Conservation (phyloP, 1,140 invertebrate species). For the Hetaerina americana region DNA sequence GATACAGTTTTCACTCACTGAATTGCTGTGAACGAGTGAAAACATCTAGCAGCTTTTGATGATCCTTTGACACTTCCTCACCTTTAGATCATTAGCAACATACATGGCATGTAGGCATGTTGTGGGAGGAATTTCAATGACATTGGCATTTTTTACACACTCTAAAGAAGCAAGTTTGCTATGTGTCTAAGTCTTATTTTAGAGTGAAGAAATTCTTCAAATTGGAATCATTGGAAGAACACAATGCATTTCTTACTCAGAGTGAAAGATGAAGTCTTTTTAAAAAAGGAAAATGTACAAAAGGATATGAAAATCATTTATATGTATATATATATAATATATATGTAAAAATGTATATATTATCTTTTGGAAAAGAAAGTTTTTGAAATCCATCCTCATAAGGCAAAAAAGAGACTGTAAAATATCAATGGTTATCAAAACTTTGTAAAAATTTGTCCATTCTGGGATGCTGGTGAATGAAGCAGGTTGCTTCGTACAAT, state of each 20-base stretch:
- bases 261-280: background rate
- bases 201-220: background rate
- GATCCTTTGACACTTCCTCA: background rate
- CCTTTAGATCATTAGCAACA: background rate
- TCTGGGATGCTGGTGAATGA: background rate
- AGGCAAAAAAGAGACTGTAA: background rate
- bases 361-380: background rate
- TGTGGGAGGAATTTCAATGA: no score
- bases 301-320: slow-evolving; percentile 1
- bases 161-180: background rate
- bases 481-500: background rate
- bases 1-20: background rate
- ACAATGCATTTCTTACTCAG: background rate
- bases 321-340: background rate
- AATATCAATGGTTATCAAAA: slow-evolving; percentile 1
- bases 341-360: background rate
- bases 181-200: background rate
- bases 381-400: background rate
- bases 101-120: no score
- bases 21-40: background rate
- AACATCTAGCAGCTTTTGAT: background rate
- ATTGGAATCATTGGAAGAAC: background rate
- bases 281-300: background rate
- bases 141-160: no score
- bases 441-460: background rate